phyloP scores from a whole-genome alignment of 2,797 vertebrate species.

The Limosa lapponica region DNA sequence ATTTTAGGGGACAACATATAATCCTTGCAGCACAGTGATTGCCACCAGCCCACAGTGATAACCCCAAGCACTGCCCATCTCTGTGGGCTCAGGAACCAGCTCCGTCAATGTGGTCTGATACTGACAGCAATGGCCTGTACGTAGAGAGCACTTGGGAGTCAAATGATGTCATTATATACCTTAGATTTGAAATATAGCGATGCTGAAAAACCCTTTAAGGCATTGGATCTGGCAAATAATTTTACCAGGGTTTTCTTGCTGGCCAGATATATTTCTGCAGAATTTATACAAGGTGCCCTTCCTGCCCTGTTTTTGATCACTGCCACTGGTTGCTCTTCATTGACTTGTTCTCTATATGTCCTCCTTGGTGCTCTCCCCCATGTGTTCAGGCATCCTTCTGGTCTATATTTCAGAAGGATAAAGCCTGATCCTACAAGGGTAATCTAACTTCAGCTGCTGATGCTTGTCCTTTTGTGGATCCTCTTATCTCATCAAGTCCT shows the following conservation, averaged over 20 bases:
- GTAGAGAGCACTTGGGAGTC: neutral
- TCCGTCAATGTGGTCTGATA: fast-evolving
- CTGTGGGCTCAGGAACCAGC: neutral
- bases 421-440: neutral
- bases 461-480: neutral
- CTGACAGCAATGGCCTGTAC: fast-evolving
- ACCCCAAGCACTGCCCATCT: fast-evolving
- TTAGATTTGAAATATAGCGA: neutral
- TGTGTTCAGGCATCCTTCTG: neutral
- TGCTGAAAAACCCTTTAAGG: neutral
- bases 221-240: neutral
- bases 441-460: neutral
- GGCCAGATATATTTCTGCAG: neutral
- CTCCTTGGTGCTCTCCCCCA: neutral
- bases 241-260: neutral
- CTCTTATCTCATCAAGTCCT: neutral
- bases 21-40: neutral
- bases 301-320: neutral
- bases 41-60: neutral
- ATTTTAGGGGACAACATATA: neutral
- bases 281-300: neutral
- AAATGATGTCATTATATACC: neutral
- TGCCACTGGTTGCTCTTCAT: neutral
- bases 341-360: neutral
- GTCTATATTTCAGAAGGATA: neutral